Evolutionary conservation across 2,797 vertebrate genomes (phyloP), one percentile per base, ranked within the genome.

Genomic region (Poeciliopsis turneri): DNA sequence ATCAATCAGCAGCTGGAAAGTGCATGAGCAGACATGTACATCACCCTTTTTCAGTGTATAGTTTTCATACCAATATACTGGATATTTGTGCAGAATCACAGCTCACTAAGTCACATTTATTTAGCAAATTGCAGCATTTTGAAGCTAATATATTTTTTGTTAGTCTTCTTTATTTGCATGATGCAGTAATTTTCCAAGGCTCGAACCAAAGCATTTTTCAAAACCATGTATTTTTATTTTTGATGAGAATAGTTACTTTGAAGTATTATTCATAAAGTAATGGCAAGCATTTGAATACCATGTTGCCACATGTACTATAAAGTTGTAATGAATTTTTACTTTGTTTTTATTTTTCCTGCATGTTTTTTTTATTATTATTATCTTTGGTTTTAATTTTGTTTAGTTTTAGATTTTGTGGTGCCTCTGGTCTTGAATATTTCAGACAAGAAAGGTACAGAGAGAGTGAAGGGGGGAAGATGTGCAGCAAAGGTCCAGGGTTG

Each of bases 51-150:
- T 70, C 5, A 36, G 70, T 78, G 72, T 82, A 76, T 30, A 39
- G 59, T 70, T 30, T 68, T 73, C 80, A 41, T 78, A 68, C 46
- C 69, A 75, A 59, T 33, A 61, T 57, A 49, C 46, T 75, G 72
- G 75, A 72, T 79, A 36, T 72, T 47, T 72, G 33, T 79, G 76
- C 57, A 72, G 76, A 76, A 59, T 75, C 53, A 51, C 64, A 51
- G 39, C 77, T 83, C 81, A 92, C 80, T 87, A 85, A 88, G 82
- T 84, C 71, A 46, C 82, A 82, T 92, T 92, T 91, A 89, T 93
- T 85, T 11, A 51, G 59, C 49, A 71, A 79, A 74, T 23, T 72
- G 83, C 80, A 45, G 71, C 72, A 88, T 91, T 88, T 81, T 90
- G 78, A 81, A 8, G 49, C 49, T 64, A 69, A 53, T 86, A 77